Conservation (phyloP, 2,113 vertebrate genomes). For the Ascaphus truei region DNA sequence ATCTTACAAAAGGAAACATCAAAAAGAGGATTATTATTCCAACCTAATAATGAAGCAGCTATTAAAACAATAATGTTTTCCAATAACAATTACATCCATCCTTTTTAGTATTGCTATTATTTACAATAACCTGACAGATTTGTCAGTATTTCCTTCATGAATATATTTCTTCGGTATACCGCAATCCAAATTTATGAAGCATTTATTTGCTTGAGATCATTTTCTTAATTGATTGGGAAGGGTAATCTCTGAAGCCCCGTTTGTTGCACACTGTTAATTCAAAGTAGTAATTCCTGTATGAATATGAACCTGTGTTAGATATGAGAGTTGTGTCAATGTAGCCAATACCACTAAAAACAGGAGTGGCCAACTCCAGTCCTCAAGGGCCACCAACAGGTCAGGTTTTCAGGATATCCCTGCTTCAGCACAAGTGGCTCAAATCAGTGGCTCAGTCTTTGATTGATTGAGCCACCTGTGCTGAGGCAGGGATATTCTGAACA, state of each 20-base stretch:
- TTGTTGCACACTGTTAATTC: constrained; percentile 79
- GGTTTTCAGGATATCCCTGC: too few species aligned
- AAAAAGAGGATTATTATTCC: constrained; percentile 65
- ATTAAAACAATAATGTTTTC: constrained; percentile 69
- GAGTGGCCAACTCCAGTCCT: too few species aligned
- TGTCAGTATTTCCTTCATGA: constrained; percentile 74
- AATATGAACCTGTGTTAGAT: constrained; percentile 68
- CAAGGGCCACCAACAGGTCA: too few species aligned
- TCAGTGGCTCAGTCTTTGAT: too few species aligned
- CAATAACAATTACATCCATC: constrained; percentile 74
- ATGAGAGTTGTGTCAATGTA: constrained; percentile 63
- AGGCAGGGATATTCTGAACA: too few species aligned
- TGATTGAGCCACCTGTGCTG: too few species aligned
- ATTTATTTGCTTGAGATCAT: constrained; percentile 71
- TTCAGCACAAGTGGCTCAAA: too few species aligned
- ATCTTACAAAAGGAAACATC: constrained; percentile 59
- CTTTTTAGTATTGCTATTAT: constrained; percentile 74
- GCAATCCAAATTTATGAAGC: constrained; percentile 75
- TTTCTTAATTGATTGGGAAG: constrained; percentile 80
- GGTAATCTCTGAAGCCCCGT: constrained; percentile 75
- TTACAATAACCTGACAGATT: constrained; percentile 74
- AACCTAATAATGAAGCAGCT: constrained; percentile 66
- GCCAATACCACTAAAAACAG: constrained; percentile 50
- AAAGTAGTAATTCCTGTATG: constrained; percentile 70
- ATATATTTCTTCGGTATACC: constrained; percentile 79